Conservation (phyloP, 2,797 vertebrate genomes). For the Oryzias dopingdopingensis region DNA sequence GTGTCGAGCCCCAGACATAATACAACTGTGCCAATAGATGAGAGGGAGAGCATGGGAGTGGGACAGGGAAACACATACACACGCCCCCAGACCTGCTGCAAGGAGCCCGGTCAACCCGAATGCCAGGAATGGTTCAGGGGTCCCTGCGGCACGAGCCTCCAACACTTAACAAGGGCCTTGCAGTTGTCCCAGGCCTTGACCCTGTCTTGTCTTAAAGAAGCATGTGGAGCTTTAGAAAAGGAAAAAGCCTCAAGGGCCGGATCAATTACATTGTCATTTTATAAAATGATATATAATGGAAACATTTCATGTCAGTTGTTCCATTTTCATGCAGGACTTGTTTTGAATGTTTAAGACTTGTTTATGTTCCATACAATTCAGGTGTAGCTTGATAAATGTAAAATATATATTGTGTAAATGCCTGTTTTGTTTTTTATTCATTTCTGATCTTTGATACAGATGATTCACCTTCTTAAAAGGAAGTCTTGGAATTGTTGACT, state of each 20-base stretch:
- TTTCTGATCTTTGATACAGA: slow-evolving; percentile 1
- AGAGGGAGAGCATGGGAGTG: slow-evolving; percentile 47
- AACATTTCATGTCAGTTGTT: slow-evolving; percentile 37
- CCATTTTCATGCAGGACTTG: slow-evolving; percentile 27
- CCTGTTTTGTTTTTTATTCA: background rate
- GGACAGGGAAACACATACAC: slow-evolving; percentile 24
- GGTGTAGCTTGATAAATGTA: background rate
- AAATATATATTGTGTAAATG: background rate
- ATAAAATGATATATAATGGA: slow-evolving; percentile 45
- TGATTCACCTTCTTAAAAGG: slow-evolving; percentile 32
- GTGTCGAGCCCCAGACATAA: slow-evolving; percentile 69
- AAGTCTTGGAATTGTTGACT: slow-evolving; percentile 36
- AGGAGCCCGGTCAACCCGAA: slow-evolving; percentile 60
- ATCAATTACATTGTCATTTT: slow-evolving; percentile 64
- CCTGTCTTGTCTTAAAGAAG: slow-evolving; percentile 68
- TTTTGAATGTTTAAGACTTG: slow-evolving; percentile 4
- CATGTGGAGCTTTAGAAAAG: slow-evolving; percentile 50
- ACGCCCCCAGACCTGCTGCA: slow-evolving; percentile 58
- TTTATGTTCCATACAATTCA: background rate
- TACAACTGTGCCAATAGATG: slow-evolving; percentile 65
- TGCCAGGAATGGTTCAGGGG: slow-evolving; percentile 72
- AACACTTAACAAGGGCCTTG: slow-evolving; percentile 79
- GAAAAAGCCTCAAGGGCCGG: slow-evolving; percentile 51
- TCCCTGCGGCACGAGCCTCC: slow-evolving; percentile 77
- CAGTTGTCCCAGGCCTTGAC: slow-evolving; percentile 77